Evolutionary conservation across 2,888 invertebrate genomes (phyloP).

Genomic region (Sthenelais limicola): DNA sequence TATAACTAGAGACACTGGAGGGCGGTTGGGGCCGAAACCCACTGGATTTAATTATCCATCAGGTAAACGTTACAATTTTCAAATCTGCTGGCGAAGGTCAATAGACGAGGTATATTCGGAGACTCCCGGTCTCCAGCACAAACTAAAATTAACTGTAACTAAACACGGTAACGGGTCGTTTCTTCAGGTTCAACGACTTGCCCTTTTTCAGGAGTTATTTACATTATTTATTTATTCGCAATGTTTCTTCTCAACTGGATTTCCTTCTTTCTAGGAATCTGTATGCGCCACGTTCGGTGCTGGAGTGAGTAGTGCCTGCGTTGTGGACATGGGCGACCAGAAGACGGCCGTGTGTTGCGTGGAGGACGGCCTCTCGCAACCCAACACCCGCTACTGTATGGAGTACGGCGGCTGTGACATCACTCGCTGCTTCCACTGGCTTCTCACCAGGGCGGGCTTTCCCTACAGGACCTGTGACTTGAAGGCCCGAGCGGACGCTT

Average conservation of each 20-base stretch:
- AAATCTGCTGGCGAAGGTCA: no score
- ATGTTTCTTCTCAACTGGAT: no score
- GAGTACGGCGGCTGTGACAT: constrained; percentile 94
- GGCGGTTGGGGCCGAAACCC: no score
- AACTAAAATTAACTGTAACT: no score
- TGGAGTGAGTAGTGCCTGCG: constrained; percentile 89
- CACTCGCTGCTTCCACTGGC: constrained; percentile 89
- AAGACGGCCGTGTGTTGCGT: constrained; percentile 96
- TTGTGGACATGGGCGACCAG: constrained; percentile 95
- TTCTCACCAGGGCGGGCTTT: constrained; percentile 87
- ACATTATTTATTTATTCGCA: constrained; percentile 1
- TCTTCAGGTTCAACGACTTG: neutral
- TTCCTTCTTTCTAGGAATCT: constrained; percentile 80
- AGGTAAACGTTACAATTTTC: no score
- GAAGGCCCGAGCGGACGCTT: constrained; percentile 81
- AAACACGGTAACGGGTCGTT: neutral
- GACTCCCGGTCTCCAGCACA: no score
- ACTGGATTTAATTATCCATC: no score
- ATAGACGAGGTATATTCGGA: no score
- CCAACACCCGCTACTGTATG: constrained; percentile 82
- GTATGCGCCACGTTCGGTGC: constrained; percentile 89
- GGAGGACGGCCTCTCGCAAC: constrained; percentile 94
- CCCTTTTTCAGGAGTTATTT: neutral
- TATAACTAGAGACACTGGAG: no score
- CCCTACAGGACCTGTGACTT: constrained; percentile 81